A percentile compares a stretch with the other conserved stretches of the same genome.
Conservation (phyloP, 2,113 vertebrate genomes). For the Epinephelus fuscoguttatus region DNA sequence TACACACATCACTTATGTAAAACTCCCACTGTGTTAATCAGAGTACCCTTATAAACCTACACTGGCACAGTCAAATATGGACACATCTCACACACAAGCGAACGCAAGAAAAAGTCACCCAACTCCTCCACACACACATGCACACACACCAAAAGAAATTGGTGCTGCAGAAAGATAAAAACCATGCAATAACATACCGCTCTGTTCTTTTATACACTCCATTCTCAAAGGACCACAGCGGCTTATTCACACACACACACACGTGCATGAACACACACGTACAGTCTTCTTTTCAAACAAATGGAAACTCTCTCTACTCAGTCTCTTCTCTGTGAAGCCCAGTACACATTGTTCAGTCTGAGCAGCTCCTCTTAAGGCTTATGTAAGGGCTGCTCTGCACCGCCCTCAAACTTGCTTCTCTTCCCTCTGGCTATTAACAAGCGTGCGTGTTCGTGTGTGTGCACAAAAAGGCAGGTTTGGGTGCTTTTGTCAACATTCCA, state of each 20-base stretch:
- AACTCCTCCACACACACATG: not conserved
- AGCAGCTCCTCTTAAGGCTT: constrained; percentile 50
- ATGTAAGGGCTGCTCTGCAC: constrained; percentile 47
- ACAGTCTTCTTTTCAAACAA: constrained; percentile 8
- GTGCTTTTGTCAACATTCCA: not conserved
- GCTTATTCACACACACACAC: not conserved
- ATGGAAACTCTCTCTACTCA: not conserved
- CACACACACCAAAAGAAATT: not conserved
- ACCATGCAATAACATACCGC: constrained; percentile 22
- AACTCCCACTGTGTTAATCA: not conserved
- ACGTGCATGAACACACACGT: no score
- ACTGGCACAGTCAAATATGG: not conserved
- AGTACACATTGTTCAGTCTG: constrained; percentile 45
- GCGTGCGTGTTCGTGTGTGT: not conserved
- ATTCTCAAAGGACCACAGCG: constrained; percentile 18
- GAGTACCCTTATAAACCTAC: not conserved
- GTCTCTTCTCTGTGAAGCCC: constrained; percentile 7
- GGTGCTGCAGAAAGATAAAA: not conserved
- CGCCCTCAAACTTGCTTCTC: constrained; percentile 23
- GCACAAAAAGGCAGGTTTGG: not conserved
- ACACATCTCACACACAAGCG: not conserved
- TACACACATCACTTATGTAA: not conserved
- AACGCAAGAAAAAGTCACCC: not conserved
- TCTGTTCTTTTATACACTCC: constrained; percentile 17
- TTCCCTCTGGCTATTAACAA: constrained; percentile 20